Conservation (phyloP, 2,888 invertebrate species). For the Drosophila nigricruria region DNA sequence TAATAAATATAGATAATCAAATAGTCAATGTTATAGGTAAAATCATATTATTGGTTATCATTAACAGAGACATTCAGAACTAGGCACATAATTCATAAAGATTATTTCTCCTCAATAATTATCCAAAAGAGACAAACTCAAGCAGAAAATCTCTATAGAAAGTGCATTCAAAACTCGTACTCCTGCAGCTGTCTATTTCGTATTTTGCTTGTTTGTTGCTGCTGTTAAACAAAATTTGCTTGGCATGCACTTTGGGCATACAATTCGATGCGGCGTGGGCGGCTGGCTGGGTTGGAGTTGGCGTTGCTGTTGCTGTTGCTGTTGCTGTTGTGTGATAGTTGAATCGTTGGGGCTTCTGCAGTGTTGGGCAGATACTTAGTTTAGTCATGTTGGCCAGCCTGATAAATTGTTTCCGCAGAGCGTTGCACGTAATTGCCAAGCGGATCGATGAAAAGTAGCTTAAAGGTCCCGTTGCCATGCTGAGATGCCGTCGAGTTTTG, state of each 20-base stretch:
- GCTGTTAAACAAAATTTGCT: slow-evolving; percentile 69
- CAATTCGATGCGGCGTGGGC: slow-evolving; percentile 40
- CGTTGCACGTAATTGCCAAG: slow-evolving; percentile 75
- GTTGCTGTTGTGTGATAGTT: slow-evolving; percentile 7
- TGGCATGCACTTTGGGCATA: slow-evolving; percentile 76
- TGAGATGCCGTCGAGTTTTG: slow-evolving; percentile 40
- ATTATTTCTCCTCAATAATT: too few species aligned
- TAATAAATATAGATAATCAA: too few species aligned
- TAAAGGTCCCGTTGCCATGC: slow-evolving; percentile 48
- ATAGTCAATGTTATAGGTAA: too few species aligned
- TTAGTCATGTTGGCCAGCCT: slow-evolving; percentile 71
- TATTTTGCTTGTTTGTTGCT: slow-evolving; percentile 56
- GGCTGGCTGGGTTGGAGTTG: not conserved
- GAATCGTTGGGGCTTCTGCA: slow-evolving; percentile 14
- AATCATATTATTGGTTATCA: too few species aligned
- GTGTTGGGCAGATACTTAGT: slow-evolving; percentile 49
- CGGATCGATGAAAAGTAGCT: slow-evolving; percentile 78
- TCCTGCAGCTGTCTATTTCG: not conserved
- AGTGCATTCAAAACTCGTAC: slow-evolving; percentile 45
- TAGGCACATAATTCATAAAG: too few species aligned
- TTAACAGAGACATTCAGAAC: too few species aligned
- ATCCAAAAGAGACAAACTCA: too few species aligned
- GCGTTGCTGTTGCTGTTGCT: not conserved
- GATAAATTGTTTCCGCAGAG: slow-evolving; percentile 77
- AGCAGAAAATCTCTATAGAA: not conserved